These are phyloP conservation scores for Seriola aureovittata DNA, from an alignment of 2,113 vertebrate species.

Conservation along the genomic window DNA sequence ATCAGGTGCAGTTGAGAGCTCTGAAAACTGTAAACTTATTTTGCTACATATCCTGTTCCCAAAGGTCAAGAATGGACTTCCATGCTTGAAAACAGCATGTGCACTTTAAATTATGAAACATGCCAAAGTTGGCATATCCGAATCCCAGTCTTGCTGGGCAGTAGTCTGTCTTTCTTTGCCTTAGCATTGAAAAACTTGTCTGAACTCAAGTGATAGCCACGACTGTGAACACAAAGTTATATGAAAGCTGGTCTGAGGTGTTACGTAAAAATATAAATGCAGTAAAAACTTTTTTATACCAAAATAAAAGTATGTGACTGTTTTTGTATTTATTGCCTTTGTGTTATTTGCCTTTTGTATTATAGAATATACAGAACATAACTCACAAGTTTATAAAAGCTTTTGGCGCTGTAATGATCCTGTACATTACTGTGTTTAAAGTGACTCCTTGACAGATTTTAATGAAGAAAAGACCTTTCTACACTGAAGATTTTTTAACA, in stretches of 20 bases:
- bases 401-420: not conserved
- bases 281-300: not conserved
- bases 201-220: not conserved
- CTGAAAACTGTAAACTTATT: not conserved
- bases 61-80: not conserved
- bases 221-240: not conserved
- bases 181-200: not conserved
- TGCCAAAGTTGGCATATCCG: not conserved
- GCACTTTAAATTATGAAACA: not conserved
- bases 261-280: not conserved
- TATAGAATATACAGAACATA: not conserved
- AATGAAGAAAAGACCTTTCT: not conserved
- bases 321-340: not conserved
- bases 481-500: not conserved
- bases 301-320: not conserved
- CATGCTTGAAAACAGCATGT: not conserved
- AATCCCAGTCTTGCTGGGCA: not conserved
- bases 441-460: not conserved
- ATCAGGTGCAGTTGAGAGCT: not conserved
- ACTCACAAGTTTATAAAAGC: no score
- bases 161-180: not conserved
- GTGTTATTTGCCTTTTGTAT: slow-evolving; percentile 3
- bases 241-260: slow-evolving; percentile 7
- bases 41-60: not conserved
- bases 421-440: not conserved